A percentile compares a stretch with the other conserved stretches of the same genome.
Conservation (phyloP, 1,140 invertebrate species). For the Aphis gossypii region DNA sequence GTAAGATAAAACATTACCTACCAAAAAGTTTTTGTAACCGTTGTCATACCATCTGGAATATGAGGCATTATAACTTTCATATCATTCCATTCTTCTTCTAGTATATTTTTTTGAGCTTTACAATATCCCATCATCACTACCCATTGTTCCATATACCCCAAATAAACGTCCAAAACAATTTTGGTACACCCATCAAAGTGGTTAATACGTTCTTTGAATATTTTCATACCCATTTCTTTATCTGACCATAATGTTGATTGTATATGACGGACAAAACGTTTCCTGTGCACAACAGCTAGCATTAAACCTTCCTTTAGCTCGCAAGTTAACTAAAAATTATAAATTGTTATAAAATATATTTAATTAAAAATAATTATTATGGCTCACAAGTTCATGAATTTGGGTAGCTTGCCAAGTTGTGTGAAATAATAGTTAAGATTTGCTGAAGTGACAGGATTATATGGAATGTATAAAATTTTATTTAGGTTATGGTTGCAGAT, state of each 20-base stretch:
- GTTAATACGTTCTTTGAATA: conserved; percentile 69
- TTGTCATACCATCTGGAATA: conserved; percentile 69
- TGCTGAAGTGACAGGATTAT: neutral
- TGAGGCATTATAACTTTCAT: conserved; percentile 74
- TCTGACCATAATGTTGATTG: conserved; percentile 52
- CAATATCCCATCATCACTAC: conserved; percentile 74
- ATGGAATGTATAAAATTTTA: no score
- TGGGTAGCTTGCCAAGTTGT: neutral
- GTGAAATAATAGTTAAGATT: neutral
- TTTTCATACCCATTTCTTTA: conserved; percentile 70
- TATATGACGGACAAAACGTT: conserved; percentile 55
- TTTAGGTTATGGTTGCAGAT: no score
- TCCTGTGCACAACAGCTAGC: conserved; percentile 77
- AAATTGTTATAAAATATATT: conserved; percentile 6
- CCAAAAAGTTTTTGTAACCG: conserved; percentile 62
- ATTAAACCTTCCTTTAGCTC: conserved; percentile 86
- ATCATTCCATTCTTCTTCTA: conserved; percentile 85
- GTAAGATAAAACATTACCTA: conserved; percentile 51
- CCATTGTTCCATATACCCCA: conserved; percentile 79
- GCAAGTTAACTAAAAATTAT: conserved; percentile 74
- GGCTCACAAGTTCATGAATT: neutral
- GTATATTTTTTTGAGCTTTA: conserved; percentile 75
- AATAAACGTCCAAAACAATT: conserved; percentile 76
- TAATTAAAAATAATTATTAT: neutral
- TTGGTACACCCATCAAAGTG: conserved; percentile 82